Conservation (phyloP, 2,888 invertebrate genomes). For the Acleris literana region DNA sequence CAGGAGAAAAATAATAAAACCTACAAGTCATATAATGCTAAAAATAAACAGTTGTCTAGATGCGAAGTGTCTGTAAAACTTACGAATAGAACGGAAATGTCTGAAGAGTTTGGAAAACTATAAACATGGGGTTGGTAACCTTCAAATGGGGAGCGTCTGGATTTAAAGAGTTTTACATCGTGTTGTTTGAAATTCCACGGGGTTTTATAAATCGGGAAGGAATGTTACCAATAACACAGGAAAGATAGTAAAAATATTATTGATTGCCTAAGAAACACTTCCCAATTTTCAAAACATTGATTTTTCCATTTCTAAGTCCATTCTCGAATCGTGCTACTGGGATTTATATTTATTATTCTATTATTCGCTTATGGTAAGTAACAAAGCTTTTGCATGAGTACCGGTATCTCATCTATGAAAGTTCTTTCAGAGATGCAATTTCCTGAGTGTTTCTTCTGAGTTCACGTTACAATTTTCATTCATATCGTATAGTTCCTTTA, state of each 20-base stretch:
- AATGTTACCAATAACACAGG: no score
- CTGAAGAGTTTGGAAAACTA: slow-evolving; percentile 12
- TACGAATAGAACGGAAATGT: slow-evolving; percentile 16
- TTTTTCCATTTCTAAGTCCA: neutral
- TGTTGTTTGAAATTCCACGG: neutral
- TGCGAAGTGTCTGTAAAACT: neutral
- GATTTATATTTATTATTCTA: neutral
- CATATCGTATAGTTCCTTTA: no score
- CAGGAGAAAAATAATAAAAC: no score
- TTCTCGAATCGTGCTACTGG: neutral
- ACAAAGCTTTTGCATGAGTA: neutral
- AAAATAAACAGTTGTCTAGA: neutral
- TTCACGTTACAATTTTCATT: no score
- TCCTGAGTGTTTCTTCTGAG: no score
- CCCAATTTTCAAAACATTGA: neutral
- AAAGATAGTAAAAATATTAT: neutral
- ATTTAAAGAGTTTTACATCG: neutral
- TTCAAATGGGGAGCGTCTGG: slow-evolving; percentile 11
- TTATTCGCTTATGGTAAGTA: slow-evolving; percentile 1
- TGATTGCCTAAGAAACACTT: neutral
- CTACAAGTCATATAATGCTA: no score
- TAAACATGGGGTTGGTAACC: slow-evolving; percentile 25
- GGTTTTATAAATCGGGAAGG: neutral
- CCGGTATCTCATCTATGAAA: no score
- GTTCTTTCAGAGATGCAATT: no score